Evolutionary conservation across 2,797 vertebrate genomes (phyloP).

Genomic region (Smutsia temminckii): DNA sequence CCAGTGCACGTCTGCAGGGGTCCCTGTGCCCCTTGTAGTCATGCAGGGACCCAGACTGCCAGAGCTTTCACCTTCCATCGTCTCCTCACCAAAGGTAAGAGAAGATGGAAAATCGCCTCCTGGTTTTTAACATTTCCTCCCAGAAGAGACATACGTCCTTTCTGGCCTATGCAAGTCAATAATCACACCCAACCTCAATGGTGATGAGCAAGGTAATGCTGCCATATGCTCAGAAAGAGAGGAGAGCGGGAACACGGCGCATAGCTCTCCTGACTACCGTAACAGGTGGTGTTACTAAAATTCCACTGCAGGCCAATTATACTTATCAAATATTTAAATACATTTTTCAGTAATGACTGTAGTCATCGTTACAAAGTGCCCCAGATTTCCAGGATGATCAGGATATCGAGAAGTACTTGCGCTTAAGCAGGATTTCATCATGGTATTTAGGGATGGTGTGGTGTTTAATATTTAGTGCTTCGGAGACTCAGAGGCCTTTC

Average conservation of each 20-base stretch:
- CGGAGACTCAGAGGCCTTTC: background rate
- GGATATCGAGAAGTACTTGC: background rate
- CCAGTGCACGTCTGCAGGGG: rapidly evolving
- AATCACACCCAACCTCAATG: background rate
- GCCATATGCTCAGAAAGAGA: background rate
- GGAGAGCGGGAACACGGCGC: background rate
- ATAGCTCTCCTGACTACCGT: background rate
- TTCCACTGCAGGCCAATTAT: background rate
- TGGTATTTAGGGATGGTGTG: background rate
- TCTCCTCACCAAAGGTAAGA: background rate
- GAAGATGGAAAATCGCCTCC: background rate
- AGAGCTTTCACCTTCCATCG: background rate
- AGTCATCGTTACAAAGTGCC: background rate
- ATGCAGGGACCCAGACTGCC: rapidly evolving
- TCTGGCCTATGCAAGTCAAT: background rate
- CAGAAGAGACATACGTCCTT: background rate
- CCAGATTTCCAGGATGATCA: background rate
- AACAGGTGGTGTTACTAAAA: background rate
- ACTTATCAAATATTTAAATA: background rate
- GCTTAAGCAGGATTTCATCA: background rate
- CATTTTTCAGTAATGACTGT: background rate
- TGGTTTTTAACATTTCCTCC: background rate
- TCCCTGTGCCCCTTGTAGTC: background rate
- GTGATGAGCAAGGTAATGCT: background rate
- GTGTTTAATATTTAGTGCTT: background rate